Conservation (phyloP, 2,888 invertebrate species). For the Thymelicus sylvestris region DNA sequence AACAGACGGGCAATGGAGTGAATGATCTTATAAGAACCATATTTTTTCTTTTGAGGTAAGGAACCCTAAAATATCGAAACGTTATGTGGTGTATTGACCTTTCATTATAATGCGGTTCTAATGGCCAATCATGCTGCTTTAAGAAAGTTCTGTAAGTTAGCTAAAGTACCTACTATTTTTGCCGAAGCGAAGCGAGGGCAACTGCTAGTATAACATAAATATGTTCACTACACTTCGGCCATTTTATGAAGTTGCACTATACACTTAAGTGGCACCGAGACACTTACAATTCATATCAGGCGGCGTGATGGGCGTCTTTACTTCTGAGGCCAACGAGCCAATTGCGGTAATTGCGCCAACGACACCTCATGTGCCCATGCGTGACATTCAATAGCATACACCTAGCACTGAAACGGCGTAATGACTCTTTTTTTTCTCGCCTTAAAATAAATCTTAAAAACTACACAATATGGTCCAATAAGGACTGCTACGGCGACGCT, state of each 20-base stretch:
- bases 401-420: slow-evolving; percentile 59
- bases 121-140: too few species aligned
- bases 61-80: too few species aligned
- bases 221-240: slow-evolving; percentile 29
- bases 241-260: slow-evolving; percentile 36
- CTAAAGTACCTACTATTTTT: too few species aligned
- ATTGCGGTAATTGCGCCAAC: slow-evolving; percentile 81
- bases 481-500: slow-evolving; percentile 47
- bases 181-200: too few species aligned
- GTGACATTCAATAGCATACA: slow-evolving; percentile 69
- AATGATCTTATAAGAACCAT: too few species aligned
- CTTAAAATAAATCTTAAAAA: slow-evolving; percentile 54
- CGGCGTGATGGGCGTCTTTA: slow-evolving; percentile 76
- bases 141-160: too few species aligned
- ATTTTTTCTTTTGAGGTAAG: too few species aligned
- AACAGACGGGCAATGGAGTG: too few species aligned
- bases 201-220: slow-evolving; percentile 9
- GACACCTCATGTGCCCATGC: slow-evolving; percentile 79
- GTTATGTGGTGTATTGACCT: too few species aligned
- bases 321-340: slow-evolving; percentile 78
- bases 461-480: slow-evolving; percentile 53
- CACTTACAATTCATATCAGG: slow-evolving; percentile 40
- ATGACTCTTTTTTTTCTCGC: slow-evolving; percentile 48
- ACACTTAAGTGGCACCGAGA: slow-evolving; percentile 34
- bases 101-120: too few species aligned